Evolutionary conservation across 2,888 invertebrate genomes (phyloP).

Genomic region (Leuctra nigra): DNA sequence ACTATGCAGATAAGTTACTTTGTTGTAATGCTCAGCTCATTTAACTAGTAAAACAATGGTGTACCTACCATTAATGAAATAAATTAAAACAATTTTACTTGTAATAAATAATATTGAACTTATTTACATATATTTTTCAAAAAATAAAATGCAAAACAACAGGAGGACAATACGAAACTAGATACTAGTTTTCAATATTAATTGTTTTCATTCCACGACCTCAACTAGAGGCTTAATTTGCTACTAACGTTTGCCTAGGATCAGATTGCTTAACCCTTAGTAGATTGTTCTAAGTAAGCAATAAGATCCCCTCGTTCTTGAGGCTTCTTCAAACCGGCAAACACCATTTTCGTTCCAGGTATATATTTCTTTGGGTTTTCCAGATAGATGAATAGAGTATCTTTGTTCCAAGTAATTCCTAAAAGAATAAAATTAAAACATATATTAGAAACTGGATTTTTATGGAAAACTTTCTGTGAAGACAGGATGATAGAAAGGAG

Average conservation of each 20-base stretch:
- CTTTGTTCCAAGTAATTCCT: constrained; percentile 92
- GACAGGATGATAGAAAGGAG: no score
- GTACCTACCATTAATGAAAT: no score
- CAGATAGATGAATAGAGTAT: constrained; percentile 91
- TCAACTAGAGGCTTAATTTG: constrained; percentile 14
- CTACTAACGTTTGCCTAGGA: constrained; percentile 4
- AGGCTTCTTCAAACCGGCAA: constrained; percentile 94
- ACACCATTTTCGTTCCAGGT: constrained; percentile 99
- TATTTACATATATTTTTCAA: constrained; percentile 11
- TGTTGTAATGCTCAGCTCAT: no score
- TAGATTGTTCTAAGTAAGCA: constrained; percentile 79
- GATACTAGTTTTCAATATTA: constrained; percentile 15
- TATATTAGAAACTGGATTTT: constrained; percentile 17
- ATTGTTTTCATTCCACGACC: constrained; percentile 13
- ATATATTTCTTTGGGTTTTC: constrained; percentile 99
- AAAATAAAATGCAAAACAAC: constrained; percentile 6
- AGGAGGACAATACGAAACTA: constrained; percentile 8
- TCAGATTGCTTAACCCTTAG: constrained; percentile 57
- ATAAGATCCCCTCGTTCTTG: constrained; percentile 91
- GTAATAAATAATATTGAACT: constrained; percentile 15
- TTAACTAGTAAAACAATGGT: no score
- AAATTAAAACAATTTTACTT: no score
- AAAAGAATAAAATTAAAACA: constrained; percentile 34
- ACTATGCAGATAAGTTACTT: no score
- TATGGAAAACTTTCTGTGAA: no score